Evolutionary conservation across 2,888 invertebrate species (phyloP).

Genomic region (Erpobdella octoculata): DNA sequence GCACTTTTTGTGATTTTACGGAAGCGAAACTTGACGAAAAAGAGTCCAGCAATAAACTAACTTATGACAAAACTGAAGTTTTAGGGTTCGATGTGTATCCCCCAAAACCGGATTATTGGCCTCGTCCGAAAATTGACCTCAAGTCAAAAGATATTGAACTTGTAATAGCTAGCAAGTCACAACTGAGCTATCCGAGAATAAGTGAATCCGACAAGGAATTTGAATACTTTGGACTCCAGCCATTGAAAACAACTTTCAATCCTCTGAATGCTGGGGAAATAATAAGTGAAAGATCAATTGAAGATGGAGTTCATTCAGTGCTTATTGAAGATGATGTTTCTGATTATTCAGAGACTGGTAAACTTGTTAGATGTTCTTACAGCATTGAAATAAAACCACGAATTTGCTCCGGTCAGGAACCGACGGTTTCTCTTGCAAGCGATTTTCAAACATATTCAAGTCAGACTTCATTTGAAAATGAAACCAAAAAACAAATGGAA

Average conservation of each 20-base stretch:
- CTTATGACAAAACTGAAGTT: slow-evolving; percentile 2
- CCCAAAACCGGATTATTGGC: background rate
- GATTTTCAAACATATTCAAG: no score
- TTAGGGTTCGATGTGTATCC: background rate
- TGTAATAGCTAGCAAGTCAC: background rate
- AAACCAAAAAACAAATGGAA: no score
- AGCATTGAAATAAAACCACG: slow-evolving; percentile 9
- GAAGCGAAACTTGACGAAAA: background rate
- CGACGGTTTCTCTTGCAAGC: no score
- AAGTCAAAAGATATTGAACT: background rate
- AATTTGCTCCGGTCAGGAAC: background rate
- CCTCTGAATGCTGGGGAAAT: background rate
- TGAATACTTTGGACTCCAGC: slow-evolving; percentile 14
- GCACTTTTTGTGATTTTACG: background rate
- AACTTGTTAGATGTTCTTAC: background rate
- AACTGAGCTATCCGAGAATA: background rate
- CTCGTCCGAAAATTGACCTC: background rate
- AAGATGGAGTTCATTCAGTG: background rate
- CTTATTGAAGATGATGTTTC: background rate
- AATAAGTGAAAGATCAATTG: background rate
- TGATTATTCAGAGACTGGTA: background rate
- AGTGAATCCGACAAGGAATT: background rate
- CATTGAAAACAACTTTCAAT: background rate
- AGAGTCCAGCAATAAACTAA: background rate
- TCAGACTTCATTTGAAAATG: no score